phyloP scores from a whole-genome alignment of 1,140 invertebrate species.

The Oncopeltus fasciatus region DNA sequence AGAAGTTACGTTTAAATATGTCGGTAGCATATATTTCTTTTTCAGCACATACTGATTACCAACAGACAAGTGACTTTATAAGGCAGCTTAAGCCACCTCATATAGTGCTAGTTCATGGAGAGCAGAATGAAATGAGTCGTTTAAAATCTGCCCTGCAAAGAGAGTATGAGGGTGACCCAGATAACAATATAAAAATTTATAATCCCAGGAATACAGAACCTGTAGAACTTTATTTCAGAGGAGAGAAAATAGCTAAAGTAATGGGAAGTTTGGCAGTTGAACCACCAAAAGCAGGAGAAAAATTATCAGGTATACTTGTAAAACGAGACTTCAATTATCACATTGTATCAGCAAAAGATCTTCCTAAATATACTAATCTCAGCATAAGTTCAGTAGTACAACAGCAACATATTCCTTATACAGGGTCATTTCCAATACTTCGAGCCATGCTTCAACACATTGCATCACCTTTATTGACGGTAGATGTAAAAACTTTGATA shows the following conservation, averaged over 20 bases:
- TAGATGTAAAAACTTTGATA: slow-evolving; percentile 59
- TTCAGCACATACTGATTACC: slow-evolving; percentile 97
- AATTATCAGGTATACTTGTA: slow-evolving; percentile 83
- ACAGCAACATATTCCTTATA: slow-evolving; percentile 75
- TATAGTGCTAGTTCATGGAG: slow-evolving; percentile 94
- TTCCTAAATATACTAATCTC: slow-evolving; percentile 93
- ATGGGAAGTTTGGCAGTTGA: slow-evolving; percentile 83
- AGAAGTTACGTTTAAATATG: slow-evolving; percentile 91
- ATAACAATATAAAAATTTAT: slow-evolving; percentile 79
- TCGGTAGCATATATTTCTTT: slow-evolving; percentile 99
- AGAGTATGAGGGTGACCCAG: slow-evolving; percentile 84
- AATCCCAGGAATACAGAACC: slow-evolving; percentile 92
- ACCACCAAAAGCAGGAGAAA: slow-evolving; percentile 58
- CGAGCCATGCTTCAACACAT: slow-evolving; percentile 71
- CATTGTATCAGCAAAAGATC: slow-evolving; percentile 75
- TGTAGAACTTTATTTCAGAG: slow-evolving; percentile 85
- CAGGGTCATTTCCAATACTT: slow-evolving; percentile 60
- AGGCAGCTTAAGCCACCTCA: slow-evolving; percentile 85
- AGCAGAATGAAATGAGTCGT: slow-evolving; percentile 96
- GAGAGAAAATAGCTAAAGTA: slow-evolving; percentile 39
- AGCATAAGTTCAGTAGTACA: slow-evolving; percentile 84
- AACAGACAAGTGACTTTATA: slow-evolving; percentile 97
- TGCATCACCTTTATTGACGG: slow-evolving; percentile 59
- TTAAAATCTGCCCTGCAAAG: slow-evolving; percentile 84
- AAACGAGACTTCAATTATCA: slow-evolving; percentile 99